These are phyloP conservation scores for Brachyalestes nurse DNA, from an alignment of 2,797 vertebrate species.

Conservation along the genomic window DNA sequence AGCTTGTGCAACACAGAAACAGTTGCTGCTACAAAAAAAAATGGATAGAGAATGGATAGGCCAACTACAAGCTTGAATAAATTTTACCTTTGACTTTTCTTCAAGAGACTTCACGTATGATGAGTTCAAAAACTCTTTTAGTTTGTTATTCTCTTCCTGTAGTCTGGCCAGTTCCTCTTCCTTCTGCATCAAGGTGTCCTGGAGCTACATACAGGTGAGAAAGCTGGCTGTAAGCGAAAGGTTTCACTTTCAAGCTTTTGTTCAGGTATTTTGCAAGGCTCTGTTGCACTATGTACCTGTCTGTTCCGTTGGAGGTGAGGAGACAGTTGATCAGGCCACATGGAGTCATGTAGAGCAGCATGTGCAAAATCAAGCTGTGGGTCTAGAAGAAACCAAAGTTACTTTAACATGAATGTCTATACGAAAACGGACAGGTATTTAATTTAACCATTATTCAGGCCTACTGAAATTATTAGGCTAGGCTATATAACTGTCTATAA, in stretches of 20 bases:
- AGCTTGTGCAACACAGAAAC: too few relatives aligned
- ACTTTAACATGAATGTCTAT: not conserved
- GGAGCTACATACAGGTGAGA: constrained; percentile 77
- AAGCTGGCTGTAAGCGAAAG: not conserved
- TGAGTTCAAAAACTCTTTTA: constrained; percentile 89
- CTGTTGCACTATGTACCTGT: constrained; percentile 77
- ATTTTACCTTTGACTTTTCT: constrained; percentile 86
- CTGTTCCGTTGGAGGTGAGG: constrained; percentile 91
- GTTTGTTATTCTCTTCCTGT: constrained; percentile 91
- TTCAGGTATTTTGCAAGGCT: not conserved
- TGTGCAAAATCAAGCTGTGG: constrained; percentile 55
- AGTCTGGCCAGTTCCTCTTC: constrained; percentile 91
- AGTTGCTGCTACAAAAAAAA: too few relatives aligned
- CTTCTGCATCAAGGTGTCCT: constrained; percentile 90
- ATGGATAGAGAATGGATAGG: not conserved
- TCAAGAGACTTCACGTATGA: constrained; percentile 87
- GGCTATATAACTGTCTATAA: too few relatives aligned
- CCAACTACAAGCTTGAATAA: not conserved
- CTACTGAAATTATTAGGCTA: too few relatives aligned
- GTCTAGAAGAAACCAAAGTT: constrained; percentile 60
- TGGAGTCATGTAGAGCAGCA: constrained; percentile 59
- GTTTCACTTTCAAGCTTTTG: not conserved
- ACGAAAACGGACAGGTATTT: not conserved
- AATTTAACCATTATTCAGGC: not conserved
- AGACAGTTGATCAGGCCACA: constrained; percentile 81